Base-by-base conservation (phyloP, 2,113 vertebrate genomes). In the Nothobranchius furzeri region DNA sequence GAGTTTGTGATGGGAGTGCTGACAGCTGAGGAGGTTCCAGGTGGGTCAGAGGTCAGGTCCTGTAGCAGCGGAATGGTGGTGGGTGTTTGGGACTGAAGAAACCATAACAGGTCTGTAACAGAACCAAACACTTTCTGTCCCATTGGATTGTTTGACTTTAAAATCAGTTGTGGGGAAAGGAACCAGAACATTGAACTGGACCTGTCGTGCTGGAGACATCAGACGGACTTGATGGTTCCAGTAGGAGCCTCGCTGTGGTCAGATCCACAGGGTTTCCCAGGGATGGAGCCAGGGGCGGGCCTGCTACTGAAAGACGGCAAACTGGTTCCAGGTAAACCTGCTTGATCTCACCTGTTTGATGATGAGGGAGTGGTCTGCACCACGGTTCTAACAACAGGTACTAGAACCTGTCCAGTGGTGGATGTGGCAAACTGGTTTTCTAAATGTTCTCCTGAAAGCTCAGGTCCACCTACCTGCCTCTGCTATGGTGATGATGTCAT, bases 221-320 rank as follows among this genome's bases (percentile, higher is more conserved):
- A 85, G 89, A 81, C 95, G 94, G 93, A 83, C 84, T 93, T 81
- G 86, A 70, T 0, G 83, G 83, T 54, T 85, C 83, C 0, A 91
- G 83, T 7, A 82, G 60, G 45, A 90, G 10, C 91, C 42, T 87
- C 90, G 35, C 9, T 45, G 90, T 90, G 62, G 87, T 87, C 61
- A 87, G 25, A n/a, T 91, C 77, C 43, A 85, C 55, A 4, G 92
- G 90, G 52, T 91, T 89, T 78, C 90, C 93, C 61, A 80, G 78
- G 9, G 91, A 93, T 51, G 90, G 91, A 6, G 4, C 15, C 58
- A 95, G 92, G 36, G 88, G 76, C 79, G 58, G 84, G 60, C 77
- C 92, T 93, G 75, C 24, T 15, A 42, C 40, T 9, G 40, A 42
- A 42, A 30, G 24, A 30, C 4, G 30, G 30, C 30, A 30, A 30